Base-by-base conservation (phyloP, 1,140 invertebrate genomes). In the Dufourea novaeangliae region DNA sequence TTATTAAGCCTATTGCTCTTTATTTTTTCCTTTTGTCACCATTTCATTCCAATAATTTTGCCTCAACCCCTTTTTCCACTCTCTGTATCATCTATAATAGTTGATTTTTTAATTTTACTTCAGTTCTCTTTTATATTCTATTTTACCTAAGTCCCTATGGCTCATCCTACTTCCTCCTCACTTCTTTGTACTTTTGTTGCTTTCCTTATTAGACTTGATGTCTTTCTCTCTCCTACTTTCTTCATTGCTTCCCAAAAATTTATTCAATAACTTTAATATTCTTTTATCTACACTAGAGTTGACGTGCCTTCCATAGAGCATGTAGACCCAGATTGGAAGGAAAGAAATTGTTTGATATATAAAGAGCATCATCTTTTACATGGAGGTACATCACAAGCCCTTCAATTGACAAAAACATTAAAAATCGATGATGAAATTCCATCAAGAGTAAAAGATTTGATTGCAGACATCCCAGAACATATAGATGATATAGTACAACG, bases 331-430 rank as follows among this genome's bases (percentile, higher is more conserved):
- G 91, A 95, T 64, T 96, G 94, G 92, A 94, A 96, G 80, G 90
- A 94, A 39, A 92, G 85, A 69, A 89, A 92, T 10, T 95, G 95
- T 84, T 93, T 95, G 37, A 91, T 93, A 0, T 94, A 94, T 83
- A 92, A 92, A 72, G 93, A 95, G 77, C 89, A 92, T 72, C 95
- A 94, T 92, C 94, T 96, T 27, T 89, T 97, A 6, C 85, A 97
- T 56, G 94, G 95, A 89, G 96, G 96, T 14, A 80, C 96, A 39
- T 84, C 92, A 1, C 96, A 97, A 93, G 96, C 96, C 20, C 93
- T 95, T 91, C 89, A 95, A 25, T 89, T 97, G 7, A 96, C 95
- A n/a, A 97, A 97, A 87, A 94, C 95, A 20, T 90, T 97, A 22
- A 90, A 94, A 88, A 89, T 96, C 44, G 89, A 94, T 78, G 88